Percentiles rank a stretch among this genome's conserved stretches.
phyloP scores from a whole-genome alignment of 2,888 invertebrate species.

The Hypolimnas misippus region DNA sequence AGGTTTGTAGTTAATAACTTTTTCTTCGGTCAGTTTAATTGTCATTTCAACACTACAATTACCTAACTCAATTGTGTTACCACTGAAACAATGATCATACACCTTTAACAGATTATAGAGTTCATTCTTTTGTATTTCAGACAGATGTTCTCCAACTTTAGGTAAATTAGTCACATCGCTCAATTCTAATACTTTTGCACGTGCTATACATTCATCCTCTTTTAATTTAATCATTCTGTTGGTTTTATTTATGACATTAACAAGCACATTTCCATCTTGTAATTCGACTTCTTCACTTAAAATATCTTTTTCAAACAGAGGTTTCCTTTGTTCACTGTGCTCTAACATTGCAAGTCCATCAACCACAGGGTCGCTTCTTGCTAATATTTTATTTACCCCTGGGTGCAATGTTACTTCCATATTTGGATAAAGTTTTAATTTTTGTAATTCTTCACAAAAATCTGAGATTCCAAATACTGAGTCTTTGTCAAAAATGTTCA shows the following conservation, averaged over 20 bases:
- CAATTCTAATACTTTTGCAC: not conserved
- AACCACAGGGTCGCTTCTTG: not conserved
- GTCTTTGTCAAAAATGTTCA: not conserved
- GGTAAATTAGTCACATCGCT: not conserved
- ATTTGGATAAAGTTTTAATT: not conserved
- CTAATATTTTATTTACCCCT: not conserved
- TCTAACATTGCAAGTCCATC: not conserved
- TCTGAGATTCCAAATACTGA: not conserved
- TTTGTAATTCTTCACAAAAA: not conserved
- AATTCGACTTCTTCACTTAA: not conserved
- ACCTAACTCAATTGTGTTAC: not conserved
- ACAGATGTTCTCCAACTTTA: not conserved
- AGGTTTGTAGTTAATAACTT: constrained; percentile 6
- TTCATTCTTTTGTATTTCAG: not conserved
- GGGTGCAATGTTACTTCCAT: not conserved
- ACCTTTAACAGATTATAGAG: not conserved
- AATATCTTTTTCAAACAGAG: not conserved
- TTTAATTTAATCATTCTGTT: not conserved
- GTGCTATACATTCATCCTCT: not conserved
- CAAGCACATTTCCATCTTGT: not conserved
- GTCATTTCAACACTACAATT: constrained; percentile 2
- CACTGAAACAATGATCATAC: not conserved
- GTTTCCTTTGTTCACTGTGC: not conserved
- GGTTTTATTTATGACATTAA: constrained; percentile 3
- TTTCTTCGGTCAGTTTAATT: not conserved